Evolutionary conservation across 2,888 invertebrate species (phyloP).

Genomic region (Tigriopus californicus): DNA sequence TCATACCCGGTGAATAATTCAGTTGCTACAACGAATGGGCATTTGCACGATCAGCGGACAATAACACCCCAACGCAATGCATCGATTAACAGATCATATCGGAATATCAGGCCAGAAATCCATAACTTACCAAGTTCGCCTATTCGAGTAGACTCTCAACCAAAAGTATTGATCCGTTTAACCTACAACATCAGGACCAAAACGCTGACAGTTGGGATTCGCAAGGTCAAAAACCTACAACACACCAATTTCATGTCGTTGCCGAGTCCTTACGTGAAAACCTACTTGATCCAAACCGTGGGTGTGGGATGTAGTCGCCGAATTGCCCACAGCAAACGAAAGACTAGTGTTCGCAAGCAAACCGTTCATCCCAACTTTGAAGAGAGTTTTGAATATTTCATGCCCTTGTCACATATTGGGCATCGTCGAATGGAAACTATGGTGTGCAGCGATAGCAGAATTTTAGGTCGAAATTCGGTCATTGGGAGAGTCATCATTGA

Average conservation of each 20-base stretch:
- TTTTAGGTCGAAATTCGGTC: neutral
- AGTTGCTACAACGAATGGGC: neutral
- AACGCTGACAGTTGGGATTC: neutral
- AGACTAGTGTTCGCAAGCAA: neutral
- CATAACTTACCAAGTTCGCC: neutral
- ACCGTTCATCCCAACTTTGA: neutral
- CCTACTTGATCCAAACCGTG: neutral
- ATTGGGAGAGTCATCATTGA: neutral
- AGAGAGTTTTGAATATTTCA: slow-evolving; percentile 2
- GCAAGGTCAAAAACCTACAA: neutral
- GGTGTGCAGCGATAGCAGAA: neutral
- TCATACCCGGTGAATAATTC: no score
- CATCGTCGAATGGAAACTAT: neutral
- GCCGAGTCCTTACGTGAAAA: neutral
- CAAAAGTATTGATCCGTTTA: neutral
- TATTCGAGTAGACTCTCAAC: no score
- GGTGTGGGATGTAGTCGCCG: neutral
- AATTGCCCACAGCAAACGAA: neutral
- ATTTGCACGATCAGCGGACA: neutral
- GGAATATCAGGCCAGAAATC: neutral
- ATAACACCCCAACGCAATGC: no score
- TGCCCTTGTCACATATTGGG: neutral
- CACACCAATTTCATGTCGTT: neutral
- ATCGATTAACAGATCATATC: neutral
- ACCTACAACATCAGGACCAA: neutral